Conservation (phyloP, 2,113 vertebrate species). For the Pipra filicauda region DNA sequence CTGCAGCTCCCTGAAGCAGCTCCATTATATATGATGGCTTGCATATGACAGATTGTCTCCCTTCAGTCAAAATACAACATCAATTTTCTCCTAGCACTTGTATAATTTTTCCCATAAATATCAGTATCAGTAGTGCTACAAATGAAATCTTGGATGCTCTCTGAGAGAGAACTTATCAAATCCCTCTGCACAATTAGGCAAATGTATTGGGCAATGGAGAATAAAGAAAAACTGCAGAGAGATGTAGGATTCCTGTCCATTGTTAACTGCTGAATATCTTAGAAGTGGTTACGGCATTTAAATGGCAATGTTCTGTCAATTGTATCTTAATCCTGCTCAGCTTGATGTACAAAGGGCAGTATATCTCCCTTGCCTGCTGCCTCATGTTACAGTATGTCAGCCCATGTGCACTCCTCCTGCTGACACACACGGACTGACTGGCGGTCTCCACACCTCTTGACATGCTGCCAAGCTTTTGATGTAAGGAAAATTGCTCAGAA, state of each 20-base stretch:
- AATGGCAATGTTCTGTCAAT: background rate
- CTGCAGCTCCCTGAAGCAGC: background rate
- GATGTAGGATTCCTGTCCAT: background rate
- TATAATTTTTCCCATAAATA: background rate
- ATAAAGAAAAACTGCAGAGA: background rate
- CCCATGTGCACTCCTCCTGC: constrained; percentile 19
- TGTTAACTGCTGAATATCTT: background rate
- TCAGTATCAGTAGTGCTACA: background rate
- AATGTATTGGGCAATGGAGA: background rate
- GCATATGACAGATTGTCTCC: background rate
- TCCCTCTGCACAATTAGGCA: background rate
- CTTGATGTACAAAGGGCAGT: background rate
- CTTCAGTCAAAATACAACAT: constrained; percentile 1
- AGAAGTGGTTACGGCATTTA: background rate
- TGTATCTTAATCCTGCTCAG: constrained; percentile 4
- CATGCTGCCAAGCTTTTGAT: constrained; percentile 78
- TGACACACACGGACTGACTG: constrained; percentile 64
- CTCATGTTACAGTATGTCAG: constrained; percentile 54
- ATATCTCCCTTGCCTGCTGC: constrained; percentile 18
- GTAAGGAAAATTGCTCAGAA: constrained; percentile 59
- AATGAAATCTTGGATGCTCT: background rate
- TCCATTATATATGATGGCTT: background rate
- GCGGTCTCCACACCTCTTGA: constrained; percentile 73
- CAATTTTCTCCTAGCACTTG: background rate
- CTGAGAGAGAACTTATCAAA: background rate